Conservation (phyloP, 2,113 vertebrate genomes). For the Panurus biarmicus region DNA sequence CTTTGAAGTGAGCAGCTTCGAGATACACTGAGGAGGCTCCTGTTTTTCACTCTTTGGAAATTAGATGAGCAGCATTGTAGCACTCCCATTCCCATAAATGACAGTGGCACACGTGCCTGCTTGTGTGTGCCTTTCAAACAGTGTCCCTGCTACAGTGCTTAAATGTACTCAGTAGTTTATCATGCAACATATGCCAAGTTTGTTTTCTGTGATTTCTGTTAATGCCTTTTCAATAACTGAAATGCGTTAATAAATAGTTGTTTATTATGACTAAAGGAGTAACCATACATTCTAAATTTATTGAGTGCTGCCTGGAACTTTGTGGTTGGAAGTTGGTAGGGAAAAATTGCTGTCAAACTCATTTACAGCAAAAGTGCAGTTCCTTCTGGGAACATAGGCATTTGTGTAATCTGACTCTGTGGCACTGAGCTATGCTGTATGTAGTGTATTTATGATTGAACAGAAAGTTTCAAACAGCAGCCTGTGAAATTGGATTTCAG, state of each 20-base stretch:
- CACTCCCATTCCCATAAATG: not conserved
- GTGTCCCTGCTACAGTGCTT: not conserved
- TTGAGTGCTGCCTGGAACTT: constrained; percentile 62
- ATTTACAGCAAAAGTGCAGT: constrained; percentile 67
- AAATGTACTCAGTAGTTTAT: not conserved
- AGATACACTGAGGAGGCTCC: not conserved
- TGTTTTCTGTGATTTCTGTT: constrained; percentile 22
- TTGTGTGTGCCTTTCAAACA: not conserved
- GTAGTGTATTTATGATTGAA: constrained; percentile 79
- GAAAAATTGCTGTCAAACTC: constrained; percentile 69
- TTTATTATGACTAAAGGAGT: constrained; percentile 34
- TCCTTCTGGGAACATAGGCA: constrained; percentile 64
- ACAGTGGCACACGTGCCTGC: not conserved
- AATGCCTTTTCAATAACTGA: constrained; percentile 47
- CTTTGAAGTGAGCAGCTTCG: constrained; percentile 51
- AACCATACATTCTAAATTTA: constrained; percentile 52
- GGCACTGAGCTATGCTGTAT: constrained; percentile 69
- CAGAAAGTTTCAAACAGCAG: constrained; percentile 79
- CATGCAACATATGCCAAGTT: constrained; percentile 2
- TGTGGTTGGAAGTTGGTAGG: constrained; percentile 63
- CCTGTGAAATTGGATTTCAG: constrained; percentile 83
- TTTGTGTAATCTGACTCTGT: constrained; percentile 75
- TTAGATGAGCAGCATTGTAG: not conserved
- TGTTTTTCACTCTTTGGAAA: constrained; percentile 1
- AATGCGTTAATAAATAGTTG: constrained; percentile 25